phyloP scores from a whole-genome alignment of 2,797 vertebrate species.

The Serranus cabrilla region DNA sequence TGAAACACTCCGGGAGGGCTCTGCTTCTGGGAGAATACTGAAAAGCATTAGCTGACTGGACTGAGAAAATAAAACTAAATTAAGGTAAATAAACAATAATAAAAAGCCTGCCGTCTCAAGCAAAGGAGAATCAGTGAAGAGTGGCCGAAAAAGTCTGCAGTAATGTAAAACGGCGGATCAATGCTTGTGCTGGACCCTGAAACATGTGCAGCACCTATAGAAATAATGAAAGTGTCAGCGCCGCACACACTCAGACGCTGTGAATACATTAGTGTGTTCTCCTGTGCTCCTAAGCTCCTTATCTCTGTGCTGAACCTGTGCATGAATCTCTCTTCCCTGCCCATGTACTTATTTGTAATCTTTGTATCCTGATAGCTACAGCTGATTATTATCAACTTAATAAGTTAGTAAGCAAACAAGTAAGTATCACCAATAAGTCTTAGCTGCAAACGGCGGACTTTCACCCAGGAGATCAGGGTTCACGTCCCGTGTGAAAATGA shows the following conservation, averaged over 20 bases:
- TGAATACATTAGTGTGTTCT: slow-evolving; percentile 31
- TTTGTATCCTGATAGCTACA: slow-evolving; percentile 1
- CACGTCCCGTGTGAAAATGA: too few species aligned
- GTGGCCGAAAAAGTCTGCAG: slow-evolving; percentile 30
- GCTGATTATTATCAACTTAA: slow-evolving; percentile 22
- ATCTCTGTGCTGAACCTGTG: slow-evolving; percentile 36
- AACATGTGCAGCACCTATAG: slow-evolving; percentile 9
- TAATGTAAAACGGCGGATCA: slow-evolving; percentile 58
- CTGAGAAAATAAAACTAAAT: slow-evolving; percentile 76
- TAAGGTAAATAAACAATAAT: slow-evolving; percentile 75
- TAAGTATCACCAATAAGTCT: not conserved
- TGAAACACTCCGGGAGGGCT: slow-evolving; percentile 67
- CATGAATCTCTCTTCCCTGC: slow-evolving; percentile 6
- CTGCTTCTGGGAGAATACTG: slow-evolving; percentile 53
- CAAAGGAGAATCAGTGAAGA: slow-evolving; percentile 41
- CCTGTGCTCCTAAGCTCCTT: slow-evolving; percentile 35
- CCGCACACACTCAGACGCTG: slow-evolving; percentile 20
- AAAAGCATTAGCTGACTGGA: slow-evolving; percentile 70
- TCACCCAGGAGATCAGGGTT: too few species aligned
- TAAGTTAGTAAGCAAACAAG: slow-evolving; percentile 8
- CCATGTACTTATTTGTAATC: slow-evolving; percentile 3
- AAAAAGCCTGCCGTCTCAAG: slow-evolving; percentile 56
- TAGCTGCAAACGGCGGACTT: not conserved
- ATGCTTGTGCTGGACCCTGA: slow-evolving; percentile 51
- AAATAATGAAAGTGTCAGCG: slow-evolving; percentile 35